These are phyloP conservation scores for Panthera leo DNA, from an alignment of 2,113 vertebrate species.

Conservation along the genomic window DNA sequence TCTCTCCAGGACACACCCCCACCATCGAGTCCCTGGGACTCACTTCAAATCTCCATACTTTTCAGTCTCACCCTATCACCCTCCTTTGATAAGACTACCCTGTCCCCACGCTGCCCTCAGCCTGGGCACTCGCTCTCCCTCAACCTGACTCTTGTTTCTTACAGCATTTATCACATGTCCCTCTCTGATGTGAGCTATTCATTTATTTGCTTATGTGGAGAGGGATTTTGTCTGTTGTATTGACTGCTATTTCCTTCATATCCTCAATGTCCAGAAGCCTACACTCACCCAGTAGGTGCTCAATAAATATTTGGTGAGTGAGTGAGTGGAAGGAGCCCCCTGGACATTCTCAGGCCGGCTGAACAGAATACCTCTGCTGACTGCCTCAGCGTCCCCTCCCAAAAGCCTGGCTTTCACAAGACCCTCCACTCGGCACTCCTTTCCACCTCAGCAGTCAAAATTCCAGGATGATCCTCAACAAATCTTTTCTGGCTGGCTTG, in stretches of 20 bases:
- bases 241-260: neutral
- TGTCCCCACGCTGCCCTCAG: fast-evolving
- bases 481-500: neutral
- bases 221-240: neutral
- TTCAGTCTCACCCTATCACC: neutral
- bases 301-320: neutral
- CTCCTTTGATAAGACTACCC: neutral
- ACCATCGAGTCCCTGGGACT: neutral
- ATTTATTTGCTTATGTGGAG: neutral
- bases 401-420: neutral
- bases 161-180: neutral
- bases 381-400: neutral
- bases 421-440: neutral
- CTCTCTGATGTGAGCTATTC: neutral
- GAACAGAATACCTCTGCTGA: too few relatives aligned
- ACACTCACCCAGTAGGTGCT: neutral
- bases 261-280: neutral
- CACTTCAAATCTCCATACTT: too few relatives aligned
- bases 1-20: neutral
- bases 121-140: neutral
- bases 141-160: neutral
- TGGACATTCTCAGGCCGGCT: fast-evolving
- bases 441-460: neutral
- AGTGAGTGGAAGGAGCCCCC: neutral
- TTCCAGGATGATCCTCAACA: neutral